These are phyloP conservation scores for Eublepharis macularius DNA, from an alignment of 2,113 vertebrate genomes.

Conservation along the genomic window DNA sequence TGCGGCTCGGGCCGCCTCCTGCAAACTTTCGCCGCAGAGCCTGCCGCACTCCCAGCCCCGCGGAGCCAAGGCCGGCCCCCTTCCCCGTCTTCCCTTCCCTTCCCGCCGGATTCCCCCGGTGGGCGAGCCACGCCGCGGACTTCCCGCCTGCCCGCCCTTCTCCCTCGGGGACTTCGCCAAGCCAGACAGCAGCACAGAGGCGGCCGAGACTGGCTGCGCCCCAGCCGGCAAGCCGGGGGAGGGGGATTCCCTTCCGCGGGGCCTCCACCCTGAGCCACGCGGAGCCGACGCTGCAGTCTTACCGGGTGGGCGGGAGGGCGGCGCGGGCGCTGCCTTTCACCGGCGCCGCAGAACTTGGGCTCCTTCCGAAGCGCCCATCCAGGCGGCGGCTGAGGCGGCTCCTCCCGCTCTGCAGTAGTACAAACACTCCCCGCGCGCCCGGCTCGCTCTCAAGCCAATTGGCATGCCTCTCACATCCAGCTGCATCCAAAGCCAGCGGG, in stretches of 20 bases:
- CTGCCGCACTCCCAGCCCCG: slow-evolving; percentile 1
- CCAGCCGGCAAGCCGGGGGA: rapidly evolving
- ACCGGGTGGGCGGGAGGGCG: not conserved
- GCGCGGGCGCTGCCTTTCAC: not conserved
- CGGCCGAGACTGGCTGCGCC: not conserved
- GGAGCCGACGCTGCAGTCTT: slow-evolving; percentile 12
- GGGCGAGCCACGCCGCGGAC: no score
- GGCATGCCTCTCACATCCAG: slow-evolving; percentile 63
- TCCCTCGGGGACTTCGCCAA: not conserved
- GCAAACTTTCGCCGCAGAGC: not conserved
- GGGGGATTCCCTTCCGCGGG: rapidly evolving
- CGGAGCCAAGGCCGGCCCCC: not conserved
- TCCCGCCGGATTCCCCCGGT: not conserved
- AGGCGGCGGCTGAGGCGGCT: not conserved
- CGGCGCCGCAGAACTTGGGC: slow-evolving; percentile 21
- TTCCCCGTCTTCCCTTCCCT: rapidly evolving
- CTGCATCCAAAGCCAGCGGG: slow-evolving; percentile 16
- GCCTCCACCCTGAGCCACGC: not conserved
- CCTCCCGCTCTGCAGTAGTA: slow-evolving; percentile 51
- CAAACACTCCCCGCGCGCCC: slow-evolving; percentile 18
- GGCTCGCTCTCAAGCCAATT: slow-evolving; percentile 48
- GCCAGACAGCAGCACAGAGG: not conserved
- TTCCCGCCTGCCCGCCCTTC: not conserved
- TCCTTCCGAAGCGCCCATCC: not conserved
- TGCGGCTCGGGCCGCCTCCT: not conserved